Base-by-base conservation (phyloP, 2,113 vertebrate species). In the Prunella fulvescens region DNA sequence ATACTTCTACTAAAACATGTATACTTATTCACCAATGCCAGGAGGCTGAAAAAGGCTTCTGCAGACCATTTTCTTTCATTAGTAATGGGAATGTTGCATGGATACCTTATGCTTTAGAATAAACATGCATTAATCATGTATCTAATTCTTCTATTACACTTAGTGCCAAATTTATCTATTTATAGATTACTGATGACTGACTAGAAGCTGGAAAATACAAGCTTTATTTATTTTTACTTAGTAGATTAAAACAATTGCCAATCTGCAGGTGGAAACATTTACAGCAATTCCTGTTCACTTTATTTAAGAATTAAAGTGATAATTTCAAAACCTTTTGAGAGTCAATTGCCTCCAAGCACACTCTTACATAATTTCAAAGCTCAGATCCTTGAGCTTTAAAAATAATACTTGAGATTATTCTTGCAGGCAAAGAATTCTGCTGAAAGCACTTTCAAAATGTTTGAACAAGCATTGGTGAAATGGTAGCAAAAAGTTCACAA, bases 301-400 rank as follows among this genome's bases (percentile, higher is more conserved):
- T 88, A 62, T 94, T 97, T 93, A 81, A 97, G 93, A 93, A 78
- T 74, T 76, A 70, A 80, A 5, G 4, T 70, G 67, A 20, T n/a
- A 44, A 91, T 85, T 96, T 91, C 73, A 93, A 96, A 95, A 76
- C 47, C 62, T 86, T 92, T 60, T 93, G 86, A 90, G 39, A 90
- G 69, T 62, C 44, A 82, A 94, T 94, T 92, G 77, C 84, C 71
- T 86, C 71, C 44, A 20, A 97, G 93, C 67, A 26, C 45, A 26
- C 80, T 73, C 71, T 86, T 37, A 70, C 81, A 92, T 37, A 4
- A 67, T 86, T 95, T 96, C 83, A 94, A 97, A 92, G 82, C 83
- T 82, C 77, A 81, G 39, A 66, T 85, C 70, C 78, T 71, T 69
- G 71, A 91, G 87, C 71, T 95, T 97, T 85, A 97, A 97, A 92